A percentile compares a stretch with the other conserved stretches of the same genome.
Conservation (phyloP, 2,888 invertebrate species). For the Drosophila tripunctata region DNA sequence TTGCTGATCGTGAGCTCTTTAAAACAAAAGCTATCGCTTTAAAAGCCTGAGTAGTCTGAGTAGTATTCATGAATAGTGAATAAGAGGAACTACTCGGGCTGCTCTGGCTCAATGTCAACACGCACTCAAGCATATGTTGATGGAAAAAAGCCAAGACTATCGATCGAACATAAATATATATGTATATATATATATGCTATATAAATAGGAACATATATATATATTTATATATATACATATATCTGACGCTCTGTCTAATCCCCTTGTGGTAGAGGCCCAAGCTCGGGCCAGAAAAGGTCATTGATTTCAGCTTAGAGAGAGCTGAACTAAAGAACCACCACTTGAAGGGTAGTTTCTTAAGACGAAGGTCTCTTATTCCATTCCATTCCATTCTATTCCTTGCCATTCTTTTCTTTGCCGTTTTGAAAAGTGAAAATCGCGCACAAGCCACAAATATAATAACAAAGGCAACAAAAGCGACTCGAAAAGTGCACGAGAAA, state of each 20-base stretch:
- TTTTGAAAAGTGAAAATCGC: constrained; percentile 77
- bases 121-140: constrained; percentile 26
- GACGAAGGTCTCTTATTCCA: constrained; percentile 67
- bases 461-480: constrained; percentile 51
- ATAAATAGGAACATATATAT: constrained; percentile 29
- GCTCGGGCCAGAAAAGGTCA: constrained; percentile 73
- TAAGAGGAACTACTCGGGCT: constrained; percentile 20
- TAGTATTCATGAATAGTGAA: constrained; percentile 34
- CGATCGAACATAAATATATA: constrained; percentile 48
- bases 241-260: constrained; percentile 60
- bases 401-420: constrained; percentile 11
- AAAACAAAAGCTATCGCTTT: constrained; percentile 25
- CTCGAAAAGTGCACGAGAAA: constrained; percentile 68
- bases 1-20: constrained; percentile 66
- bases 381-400: constrained; percentile 1
- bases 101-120: constrained; percentile 56
- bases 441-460: constrained; percentile 45
- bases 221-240: constrained; percentile 36
- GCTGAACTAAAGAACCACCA: constrained; percentile 40
- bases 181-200: constrained; percentile 5
- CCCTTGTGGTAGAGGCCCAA: constrained; percentile 54
- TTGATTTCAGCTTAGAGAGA: constrained; percentile 80
- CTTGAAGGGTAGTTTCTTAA: constrained; percentile 74
- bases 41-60: constrained; percentile 14
- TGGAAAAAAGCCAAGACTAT: constrained; percentile 62